Percentiles rank a stretch among this genome's conserved stretches.
Conservation (phyloP, 2,888 invertebrate species). For the Seira sanloemensis region DNA sequence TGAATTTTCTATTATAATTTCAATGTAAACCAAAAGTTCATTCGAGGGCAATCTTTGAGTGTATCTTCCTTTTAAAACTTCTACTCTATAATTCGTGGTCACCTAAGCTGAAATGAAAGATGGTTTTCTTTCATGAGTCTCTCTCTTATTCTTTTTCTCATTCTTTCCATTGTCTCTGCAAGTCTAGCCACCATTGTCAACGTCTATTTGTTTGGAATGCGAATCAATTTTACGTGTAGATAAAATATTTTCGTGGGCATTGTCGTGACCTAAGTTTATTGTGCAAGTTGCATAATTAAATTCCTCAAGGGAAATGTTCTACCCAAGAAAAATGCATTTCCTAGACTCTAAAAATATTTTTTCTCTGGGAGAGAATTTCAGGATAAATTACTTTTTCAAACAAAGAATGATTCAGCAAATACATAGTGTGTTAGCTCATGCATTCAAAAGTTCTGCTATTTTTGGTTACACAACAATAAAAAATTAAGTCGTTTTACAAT, state of each 20-base stretch:
- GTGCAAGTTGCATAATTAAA: conserved; percentile 26
- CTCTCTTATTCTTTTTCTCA: conserved; percentile 7
- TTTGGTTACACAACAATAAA: conserved; percentile 14
- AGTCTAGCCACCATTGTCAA: conserved; percentile 38
- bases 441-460: background rate
- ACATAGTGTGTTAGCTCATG: background rate
- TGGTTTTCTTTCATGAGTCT: conserved; percentile 32
- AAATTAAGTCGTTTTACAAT: background rate
- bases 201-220: conserved; percentile 26
- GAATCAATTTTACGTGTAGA: conserved; percentile 29
- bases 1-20: background rate
- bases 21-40: conserved; percentile 55
- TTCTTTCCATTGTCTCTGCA: background rate
- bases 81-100: conserved; percentile 54
- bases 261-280: conserved; percentile 55
- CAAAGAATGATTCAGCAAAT: background rate
- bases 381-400: background rate
- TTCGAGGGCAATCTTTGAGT: conserved; percentile 55
- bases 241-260: conserved; percentile 17
- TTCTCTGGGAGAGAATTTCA: background rate
- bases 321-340: background rate
- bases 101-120: conserved; percentile 61
- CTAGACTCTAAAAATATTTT: background rate
- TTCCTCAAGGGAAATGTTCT: background rate
- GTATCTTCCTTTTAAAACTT: background rate